These are phyloP conservation scores for Phyllostomus hastatus DNA, from an alignment of 2,113 vertebrate genomes.

Conservation along the genomic window DNA sequence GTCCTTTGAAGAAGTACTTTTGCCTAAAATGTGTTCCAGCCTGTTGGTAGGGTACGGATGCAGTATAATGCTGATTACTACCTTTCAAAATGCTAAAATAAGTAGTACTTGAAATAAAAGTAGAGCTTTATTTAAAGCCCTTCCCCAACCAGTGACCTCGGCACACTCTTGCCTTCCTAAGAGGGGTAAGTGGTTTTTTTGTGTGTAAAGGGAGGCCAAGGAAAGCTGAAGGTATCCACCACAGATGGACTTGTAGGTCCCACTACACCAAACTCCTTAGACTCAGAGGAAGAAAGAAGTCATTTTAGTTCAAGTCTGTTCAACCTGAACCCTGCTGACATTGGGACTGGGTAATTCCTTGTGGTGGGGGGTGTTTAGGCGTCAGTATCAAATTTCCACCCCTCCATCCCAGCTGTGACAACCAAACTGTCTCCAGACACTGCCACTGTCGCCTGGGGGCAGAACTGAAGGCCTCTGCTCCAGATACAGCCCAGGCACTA, in stretches of 20 bases:
- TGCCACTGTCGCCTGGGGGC: neutral
- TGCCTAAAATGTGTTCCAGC: neutral
- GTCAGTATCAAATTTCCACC: neutral
- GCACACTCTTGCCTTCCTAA: neutral
- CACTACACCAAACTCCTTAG: neutral
- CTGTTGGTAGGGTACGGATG: neutral
- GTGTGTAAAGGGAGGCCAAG: neutral
- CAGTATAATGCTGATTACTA: neutral
- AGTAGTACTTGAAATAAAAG: neutral
- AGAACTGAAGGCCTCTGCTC: neutral
- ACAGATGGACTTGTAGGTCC: neutral
- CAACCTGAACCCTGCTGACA: neutral
- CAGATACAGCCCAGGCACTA: neutral
- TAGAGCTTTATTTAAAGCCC: neutral
- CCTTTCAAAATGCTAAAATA: neutral
- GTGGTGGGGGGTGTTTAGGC: neutral
- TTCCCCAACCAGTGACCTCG: neutral
- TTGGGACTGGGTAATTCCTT: neutral
- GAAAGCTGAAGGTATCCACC: neutral
- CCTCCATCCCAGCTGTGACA: neutral
- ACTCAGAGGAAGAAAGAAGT: neutral
- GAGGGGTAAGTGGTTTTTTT: neutral
- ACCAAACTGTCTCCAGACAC: neutral
- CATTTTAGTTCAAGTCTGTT: neutral
- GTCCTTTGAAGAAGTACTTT: constrained; percentile 1